These are phyloP conservation scores for Phocoena phocoena DNA, from an alignment of 2,113 vertebrate genomes.

Conservation along the genomic window DNA sequence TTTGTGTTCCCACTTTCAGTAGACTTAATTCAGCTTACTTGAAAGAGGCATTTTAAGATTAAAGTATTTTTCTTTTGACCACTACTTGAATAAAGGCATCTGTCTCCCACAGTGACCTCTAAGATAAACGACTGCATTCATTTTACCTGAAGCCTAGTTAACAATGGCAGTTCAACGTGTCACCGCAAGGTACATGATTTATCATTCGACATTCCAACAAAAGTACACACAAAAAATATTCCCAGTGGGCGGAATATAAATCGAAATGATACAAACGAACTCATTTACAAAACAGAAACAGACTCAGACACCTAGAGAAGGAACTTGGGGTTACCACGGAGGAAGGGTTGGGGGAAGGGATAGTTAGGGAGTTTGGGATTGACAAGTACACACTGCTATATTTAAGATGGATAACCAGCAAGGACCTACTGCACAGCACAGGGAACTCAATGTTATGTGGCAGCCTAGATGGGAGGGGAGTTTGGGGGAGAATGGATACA, in stretches of 20 bases:
- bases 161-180: background rate
- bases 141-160: background rate
- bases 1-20: background rate
- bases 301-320: no score
- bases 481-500: no score
- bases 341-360: no score
- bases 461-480: no score
- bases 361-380: no score
- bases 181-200: background rate
- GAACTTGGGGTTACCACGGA: no score
- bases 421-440: no score
- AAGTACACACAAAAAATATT: background rate
- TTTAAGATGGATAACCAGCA: no score
- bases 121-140: background rate
- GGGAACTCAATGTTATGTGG: no score
- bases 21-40: background rate
- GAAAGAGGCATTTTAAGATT: background rate
- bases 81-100: background rate
- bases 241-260: background rate
- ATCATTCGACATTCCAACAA: background rate
- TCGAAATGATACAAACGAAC: no score
- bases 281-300: no score
- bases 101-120: background rate
- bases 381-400: no score
- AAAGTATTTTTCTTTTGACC: background rate